Evolutionary conservation across 1,140 invertebrate species (phyloP).

Genomic region (Drosophila ogumai): DNA sequence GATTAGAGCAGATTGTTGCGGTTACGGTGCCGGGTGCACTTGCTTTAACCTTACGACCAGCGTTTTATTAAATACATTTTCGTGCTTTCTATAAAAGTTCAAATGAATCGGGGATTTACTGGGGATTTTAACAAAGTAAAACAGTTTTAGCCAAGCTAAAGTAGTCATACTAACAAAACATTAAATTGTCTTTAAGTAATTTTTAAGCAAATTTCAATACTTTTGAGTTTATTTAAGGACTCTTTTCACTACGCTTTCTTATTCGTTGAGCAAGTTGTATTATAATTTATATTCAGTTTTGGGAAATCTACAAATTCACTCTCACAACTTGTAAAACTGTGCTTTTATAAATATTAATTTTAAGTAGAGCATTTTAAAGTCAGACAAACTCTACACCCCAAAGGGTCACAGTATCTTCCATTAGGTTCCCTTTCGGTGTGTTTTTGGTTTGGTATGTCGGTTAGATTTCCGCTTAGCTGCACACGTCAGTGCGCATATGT

Average conservation of each 20-base stretch:
- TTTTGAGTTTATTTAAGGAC: background rate
- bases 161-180: background rate
- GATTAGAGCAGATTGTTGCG: slow-evolving; percentile 12
- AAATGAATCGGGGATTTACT: background rate
- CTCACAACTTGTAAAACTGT: background rate
- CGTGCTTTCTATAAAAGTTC: background rate
- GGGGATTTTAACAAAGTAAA: background rate
- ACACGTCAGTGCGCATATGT: slow-evolving; percentile 38
- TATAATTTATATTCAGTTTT: too few relatives aligned
- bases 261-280: too few relatives aligned
- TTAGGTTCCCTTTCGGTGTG: slow-evolving; percentile 21
- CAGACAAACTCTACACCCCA: background rate
- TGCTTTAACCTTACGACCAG: slow-evolving; percentile 4
- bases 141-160: background rate
- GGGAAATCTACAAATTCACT: too few relatives aligned
- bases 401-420: background rate
- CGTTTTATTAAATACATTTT: slow-evolving; percentile 9
- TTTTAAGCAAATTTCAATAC: background rate
- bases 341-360: too few relatives aligned
- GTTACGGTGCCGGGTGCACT: slow-evolving; percentile 2
- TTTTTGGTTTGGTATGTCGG: slow-evolving; percentile 37
- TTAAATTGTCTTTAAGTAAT: background rate
- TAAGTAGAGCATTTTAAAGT: slow-evolving; percentile 5
- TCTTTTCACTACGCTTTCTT: background rate
- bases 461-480: slow-evolving; percentile 53